These are phyloP conservation scores for Horisme vitalbata DNA, from an alignment of 2,888 invertebrate species.

Conservation along the genomic window DNA sequence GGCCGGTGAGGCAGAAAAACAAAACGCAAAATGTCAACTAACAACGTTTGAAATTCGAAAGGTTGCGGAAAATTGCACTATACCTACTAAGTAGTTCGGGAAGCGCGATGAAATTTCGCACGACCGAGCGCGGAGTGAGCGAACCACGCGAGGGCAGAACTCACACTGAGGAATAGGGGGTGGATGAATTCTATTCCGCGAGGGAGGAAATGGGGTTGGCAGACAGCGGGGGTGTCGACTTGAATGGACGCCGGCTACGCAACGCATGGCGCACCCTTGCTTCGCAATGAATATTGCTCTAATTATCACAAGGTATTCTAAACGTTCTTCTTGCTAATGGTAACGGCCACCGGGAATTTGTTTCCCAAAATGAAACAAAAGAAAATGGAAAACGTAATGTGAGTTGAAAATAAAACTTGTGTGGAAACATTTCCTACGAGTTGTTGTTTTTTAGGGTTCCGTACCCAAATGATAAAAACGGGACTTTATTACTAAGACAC, in stretches of 20 bases:
- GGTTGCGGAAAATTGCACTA: conserved; percentile 64
- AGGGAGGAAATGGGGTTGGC: conserved; percentile 54
- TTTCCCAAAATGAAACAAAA: conserved; percentile 13
- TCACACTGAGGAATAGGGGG: conserved; percentile 53
- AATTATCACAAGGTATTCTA: conserved; percentile 41
- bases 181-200: conserved; percentile 39
- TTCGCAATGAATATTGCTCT: conserved; percentile 39
- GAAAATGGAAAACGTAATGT: conserved; percentile 1
- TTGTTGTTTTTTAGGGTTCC: neutral
- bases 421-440: neutral
- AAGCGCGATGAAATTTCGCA: conserved; percentile 54
- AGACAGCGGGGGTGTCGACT: conserved; percentile 42
- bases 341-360: neutral
- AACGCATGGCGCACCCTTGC: conserved; percentile 42
- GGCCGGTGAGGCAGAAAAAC: conserved; percentile 27
- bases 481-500: too few species aligned
- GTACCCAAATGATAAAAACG: too few species aligned
- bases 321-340: conserved; percentile 14
- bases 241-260: conserved; percentile 53
- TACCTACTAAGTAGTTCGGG: conserved; percentile 52
- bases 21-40: conserved; percentile 42
- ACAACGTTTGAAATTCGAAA: conserved; percentile 43
- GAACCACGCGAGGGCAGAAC: conserved; percentile 43
- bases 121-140: conserved; percentile 39
- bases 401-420: too few species aligned